phyloP scores from a whole-genome alignment of 2,888 invertebrate species.

The Esperia sulphurella region DNA sequence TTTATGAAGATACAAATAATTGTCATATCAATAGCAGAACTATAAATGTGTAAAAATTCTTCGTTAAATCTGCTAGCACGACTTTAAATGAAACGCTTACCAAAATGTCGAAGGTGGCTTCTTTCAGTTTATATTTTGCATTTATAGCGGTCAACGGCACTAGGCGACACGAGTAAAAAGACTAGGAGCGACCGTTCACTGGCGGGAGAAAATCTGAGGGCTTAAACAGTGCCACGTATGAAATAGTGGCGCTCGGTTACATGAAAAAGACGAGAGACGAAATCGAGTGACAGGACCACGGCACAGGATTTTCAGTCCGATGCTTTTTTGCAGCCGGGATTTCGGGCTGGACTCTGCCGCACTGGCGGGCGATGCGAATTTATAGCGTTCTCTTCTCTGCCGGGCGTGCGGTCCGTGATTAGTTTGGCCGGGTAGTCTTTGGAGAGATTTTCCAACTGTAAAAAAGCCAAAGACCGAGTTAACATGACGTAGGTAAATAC shows the following conservation, averaged over 20 bases:
- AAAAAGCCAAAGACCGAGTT: not conserved
- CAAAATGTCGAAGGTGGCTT: constrained; percentile 76
- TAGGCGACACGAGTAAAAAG: constrained; percentile 69
- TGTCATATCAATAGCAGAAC: constrained; percentile 13
- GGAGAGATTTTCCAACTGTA: too few species aligned
- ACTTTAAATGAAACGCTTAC: constrained; percentile 69
- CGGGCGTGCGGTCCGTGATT: constrained; percentile 61
- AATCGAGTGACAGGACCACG: constrained; percentile 76
- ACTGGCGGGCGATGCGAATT: constrained; percentile 55
- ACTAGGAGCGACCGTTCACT: constrained; percentile 56
- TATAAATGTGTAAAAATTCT: constrained; percentile 49
- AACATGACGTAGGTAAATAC: too few species aligned
- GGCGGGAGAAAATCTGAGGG: constrained; percentile 76
- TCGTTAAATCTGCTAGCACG: constrained; percentile 52
- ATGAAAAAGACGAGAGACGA: constrained; percentile 78
- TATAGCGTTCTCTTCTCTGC: constrained; percentile 52
- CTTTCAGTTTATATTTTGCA: constrained; percentile 78
- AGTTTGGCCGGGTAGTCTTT: constrained; percentile 35
- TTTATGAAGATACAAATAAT: not conserved
- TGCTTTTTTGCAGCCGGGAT: constrained; percentile 70
- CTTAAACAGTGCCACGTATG: constrained; percentile 78
- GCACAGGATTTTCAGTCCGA: constrained; percentile 69
- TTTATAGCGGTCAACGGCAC: constrained; percentile 74
- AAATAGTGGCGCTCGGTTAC: constrained; percentile 77
- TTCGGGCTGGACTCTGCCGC: constrained; percentile 59